These are phyloP conservation scores for Augiades crinisus DNA, from an alignment of 2,888 invertebrate species.

Conservation along the genomic window DNA sequence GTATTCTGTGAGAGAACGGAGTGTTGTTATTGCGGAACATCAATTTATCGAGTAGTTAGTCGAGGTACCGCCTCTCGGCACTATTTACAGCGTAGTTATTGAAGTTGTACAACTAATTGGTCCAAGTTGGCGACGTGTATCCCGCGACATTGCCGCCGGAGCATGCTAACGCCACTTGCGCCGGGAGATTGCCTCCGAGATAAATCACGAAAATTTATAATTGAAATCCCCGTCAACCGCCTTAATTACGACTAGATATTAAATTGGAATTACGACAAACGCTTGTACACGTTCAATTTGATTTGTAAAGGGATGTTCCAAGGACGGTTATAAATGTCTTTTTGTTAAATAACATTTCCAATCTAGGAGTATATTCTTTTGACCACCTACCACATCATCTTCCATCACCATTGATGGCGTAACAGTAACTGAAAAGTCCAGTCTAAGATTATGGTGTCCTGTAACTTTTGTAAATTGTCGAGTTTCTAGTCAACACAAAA, in stretches of 20 bases:
- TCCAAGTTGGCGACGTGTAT: constrained; percentile 7
- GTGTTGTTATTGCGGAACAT: background rate
- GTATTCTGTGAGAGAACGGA: too few species aligned
- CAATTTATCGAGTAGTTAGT: background rate
- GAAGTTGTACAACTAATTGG: constrained; percentile 12
- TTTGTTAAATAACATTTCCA: too few species aligned
- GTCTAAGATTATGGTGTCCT: too few species aligned
- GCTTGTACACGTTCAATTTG: background rate
- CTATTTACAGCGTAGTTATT: background rate
- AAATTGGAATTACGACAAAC: constrained; percentile 7
- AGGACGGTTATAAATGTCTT: too few species aligned
- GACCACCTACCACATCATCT: too few species aligned
- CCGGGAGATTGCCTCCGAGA: background rate
- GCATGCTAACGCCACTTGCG: constrained; percentile 2
- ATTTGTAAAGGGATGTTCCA: constrained; percentile 1
- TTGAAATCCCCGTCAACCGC: constrained; percentile 8
- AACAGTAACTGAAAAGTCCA: too few species aligned
- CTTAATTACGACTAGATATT: constrained; percentile 12
- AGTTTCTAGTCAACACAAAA: too few species aligned
- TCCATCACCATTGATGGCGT: too few species aligned
- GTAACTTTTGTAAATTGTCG: too few species aligned
- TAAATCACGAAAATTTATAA: constrained; percentile 16
- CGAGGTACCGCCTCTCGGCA: background rate
- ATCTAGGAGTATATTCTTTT: too few species aligned
- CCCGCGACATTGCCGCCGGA: background rate